Percentiles rank a stretch among this genome's conserved stretches.
These are phyloP conservation scores for Coptodon bakossiorum DNA, from an alignment of 2,113 vertebrate species.

Conservation along the genomic window DNA sequence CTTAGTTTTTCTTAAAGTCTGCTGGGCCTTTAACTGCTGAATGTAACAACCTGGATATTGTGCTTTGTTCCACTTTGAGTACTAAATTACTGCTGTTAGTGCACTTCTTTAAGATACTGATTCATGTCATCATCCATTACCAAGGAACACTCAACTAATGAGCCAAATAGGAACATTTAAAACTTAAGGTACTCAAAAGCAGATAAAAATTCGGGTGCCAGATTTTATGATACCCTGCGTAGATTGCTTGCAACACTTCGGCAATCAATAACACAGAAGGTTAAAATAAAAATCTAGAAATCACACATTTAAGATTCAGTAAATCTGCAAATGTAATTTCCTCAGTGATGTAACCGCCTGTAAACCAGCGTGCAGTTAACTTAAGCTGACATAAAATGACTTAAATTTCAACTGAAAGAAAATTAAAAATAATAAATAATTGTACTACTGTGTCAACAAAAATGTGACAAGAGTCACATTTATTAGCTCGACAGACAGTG, in stretches of 20 bases:
- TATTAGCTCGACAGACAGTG: constrained; percentile 2
- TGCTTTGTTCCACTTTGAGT: neutral
- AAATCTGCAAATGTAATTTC: neutral
- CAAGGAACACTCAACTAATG: neutral
- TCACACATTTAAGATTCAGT: neutral
- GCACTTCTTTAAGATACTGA: neutral
- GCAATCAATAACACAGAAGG: neutral
- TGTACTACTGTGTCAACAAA: constrained; percentile 4
- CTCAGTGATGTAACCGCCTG: neutral
- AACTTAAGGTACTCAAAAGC: neutral
- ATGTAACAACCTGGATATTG: neutral
- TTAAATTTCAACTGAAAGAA: neutral
- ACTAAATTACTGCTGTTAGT: neutral
- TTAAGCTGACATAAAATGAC: neutral
- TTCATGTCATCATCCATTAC: neutral
- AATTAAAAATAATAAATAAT: neutral
- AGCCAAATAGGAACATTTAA: neutral
- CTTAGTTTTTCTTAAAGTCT: neutral
- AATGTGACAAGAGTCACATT: constrained; percentile 8
- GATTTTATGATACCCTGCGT: neutral
- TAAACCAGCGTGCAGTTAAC: neutral
- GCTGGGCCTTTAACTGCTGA: neutral
- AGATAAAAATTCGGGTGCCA: neutral
- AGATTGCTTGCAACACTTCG: neutral
- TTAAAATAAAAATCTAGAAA: neutral